Evolutionary conservation across 1,140 invertebrate species (phyloP), one percentile per base, ranked within the genome.

Genomic region (Anastatus disparis): DNA sequence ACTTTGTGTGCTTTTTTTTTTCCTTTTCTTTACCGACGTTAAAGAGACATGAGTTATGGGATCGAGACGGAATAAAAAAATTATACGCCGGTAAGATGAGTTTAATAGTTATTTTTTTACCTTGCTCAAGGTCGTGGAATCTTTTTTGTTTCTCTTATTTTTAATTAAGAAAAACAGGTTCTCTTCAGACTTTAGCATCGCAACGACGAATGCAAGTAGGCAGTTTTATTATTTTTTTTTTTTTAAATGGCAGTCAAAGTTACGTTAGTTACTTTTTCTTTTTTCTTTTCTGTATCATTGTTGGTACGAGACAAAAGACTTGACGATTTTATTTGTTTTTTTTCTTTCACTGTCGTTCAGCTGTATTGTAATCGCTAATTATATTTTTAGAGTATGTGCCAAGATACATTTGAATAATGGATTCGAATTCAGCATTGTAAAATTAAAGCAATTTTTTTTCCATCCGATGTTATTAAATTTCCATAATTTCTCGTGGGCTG

Each of bases 201-300:
- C 13, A 42, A 4, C 20, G 55, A 58, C 27, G 42, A 67, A 65
- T 67, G 52, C 64, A 67, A 61, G 58, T 52, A 10, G 35, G 68
- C 68, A 70, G 68, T 46, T 56, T n/a, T n/a, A n/a, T n/a, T n/a
- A n/a, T n/a, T n/a, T n/a, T n/a, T n/a, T n/a, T n/a, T n/a, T n/a
- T n/a, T n/a, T n/a, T 22, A 9, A 63, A 55, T 70, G 68, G 59
- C 68, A 70, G 68, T 61, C 17, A 2, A 31, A 26, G 22, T 46
- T 65, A 50, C 12, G n/a, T 24, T 63, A 44, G 17, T 62, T 20
- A 29, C 13, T 62, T 20, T 27, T 29, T 61, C 40, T 1, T 4
- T 58, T 26, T 59, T 24, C 6, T 50, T 50, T 40, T 55, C 44
- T 26, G 24, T 38, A 40, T 26, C 6, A 26, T 42, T 66, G 22